phyloP scores from a whole-genome alignment of 2,797 vertebrate genomes.

The Galagoides demidoff region DNA sequence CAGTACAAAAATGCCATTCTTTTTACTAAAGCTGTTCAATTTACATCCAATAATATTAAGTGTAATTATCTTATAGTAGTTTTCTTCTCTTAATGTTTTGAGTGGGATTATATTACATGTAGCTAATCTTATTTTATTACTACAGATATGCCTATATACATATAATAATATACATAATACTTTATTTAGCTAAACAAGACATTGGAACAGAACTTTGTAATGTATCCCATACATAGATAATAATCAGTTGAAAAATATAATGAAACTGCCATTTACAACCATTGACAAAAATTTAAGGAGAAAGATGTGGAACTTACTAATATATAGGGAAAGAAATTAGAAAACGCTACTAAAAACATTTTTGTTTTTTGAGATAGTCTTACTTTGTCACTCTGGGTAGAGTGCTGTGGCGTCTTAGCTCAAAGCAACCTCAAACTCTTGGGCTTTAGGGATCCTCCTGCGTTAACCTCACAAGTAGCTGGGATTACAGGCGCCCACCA shows the following conservation, averaged over 20 bases:
- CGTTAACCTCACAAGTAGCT: no score
- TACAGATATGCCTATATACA: no score
- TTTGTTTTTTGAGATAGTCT: neutral
- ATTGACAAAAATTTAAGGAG: neutral
- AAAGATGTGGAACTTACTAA: neutral
- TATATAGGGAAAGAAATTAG: neutral
- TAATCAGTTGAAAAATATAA: neutral
- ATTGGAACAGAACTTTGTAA: neutral
- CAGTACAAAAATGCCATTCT: conserved; percentile 32
- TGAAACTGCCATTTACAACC: neutral
- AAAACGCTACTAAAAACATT: neutral
- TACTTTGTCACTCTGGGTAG: no score
- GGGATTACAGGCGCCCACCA: no score
- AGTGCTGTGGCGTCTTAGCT: no score
- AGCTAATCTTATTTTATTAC: neutral
- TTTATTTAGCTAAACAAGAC: neutral
- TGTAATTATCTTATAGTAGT: neutral
- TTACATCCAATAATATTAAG: neutral
- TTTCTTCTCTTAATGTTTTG: neutral
- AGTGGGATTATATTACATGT: neutral
- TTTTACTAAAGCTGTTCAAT: neutral
- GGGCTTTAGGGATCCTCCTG: no score
- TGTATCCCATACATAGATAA: neutral
- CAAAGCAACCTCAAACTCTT: no score
- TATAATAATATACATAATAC: neutral